Conservation (phyloP, 53 echinoderm and acorn worm genomes). For the Temnopleurus reevesii region DNA sequence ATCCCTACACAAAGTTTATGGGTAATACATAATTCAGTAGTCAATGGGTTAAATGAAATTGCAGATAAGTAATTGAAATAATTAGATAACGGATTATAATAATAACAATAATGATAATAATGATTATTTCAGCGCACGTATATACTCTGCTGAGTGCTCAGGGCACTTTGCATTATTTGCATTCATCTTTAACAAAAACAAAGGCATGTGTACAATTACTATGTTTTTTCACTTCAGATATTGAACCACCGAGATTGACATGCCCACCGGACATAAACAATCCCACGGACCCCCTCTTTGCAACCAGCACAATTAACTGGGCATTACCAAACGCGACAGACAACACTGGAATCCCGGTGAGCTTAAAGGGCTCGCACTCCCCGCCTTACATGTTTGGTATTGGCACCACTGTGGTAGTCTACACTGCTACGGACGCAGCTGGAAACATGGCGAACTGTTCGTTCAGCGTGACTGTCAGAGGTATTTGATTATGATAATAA, state of each 20-base stretch:
- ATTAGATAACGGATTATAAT: no score
- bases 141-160: no score
- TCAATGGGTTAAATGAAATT: no score
- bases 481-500: no score
- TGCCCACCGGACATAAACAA: not conserved
- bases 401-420: not conserved
- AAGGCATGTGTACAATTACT: no score
- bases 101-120: no score
- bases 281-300: not conserved
- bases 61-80: no score
- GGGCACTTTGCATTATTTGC: no score
- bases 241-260: not conserved
- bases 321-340: not conserved
- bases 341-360: not conserved
- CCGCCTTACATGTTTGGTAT: constrained; percentile 10
- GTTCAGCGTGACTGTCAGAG: constrained; percentile 2
- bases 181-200: no score
- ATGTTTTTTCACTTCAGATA: not conserved
- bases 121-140: no score
- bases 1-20: no score
- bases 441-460: not conserved
- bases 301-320: not conserved
- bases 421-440: not conserved
- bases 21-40: no score
- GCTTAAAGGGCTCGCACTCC: not conserved